Evolutionary conservation across 2,888 invertebrate species (phyloP), one percentile per base, ranked within the genome.

Genomic region (Eumacrocentrus americanus): DNA sequence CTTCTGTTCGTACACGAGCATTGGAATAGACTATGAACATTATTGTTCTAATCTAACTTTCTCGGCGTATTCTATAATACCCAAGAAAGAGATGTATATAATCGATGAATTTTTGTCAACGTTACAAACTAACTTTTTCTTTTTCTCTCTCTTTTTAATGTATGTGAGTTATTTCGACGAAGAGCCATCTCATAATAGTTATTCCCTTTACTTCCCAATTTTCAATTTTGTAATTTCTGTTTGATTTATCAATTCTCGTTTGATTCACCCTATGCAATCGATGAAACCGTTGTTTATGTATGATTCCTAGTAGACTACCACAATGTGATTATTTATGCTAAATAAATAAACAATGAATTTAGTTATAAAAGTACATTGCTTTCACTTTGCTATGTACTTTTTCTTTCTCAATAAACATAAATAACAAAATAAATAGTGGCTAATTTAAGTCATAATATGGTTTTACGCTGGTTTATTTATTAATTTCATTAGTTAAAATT

Each of bases 321-420:
- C 62, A 54, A 18, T 66, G 65, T 67, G 61, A 60, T 65, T 65
- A 67, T 70, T 67, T 66, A 68, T 69, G 67, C 62, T 67, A 61
- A 60, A 61, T 63, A 64, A 62, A 69, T 60, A 38, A 46, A 34
- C 12, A 18, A 44, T 54, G 25, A 54, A 35, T 14, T 44, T 40
- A 50, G 22, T 46, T 5, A 5, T 46, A 23, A 12, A 23, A 46
- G 3, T 46, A 3, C 3, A 46, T 23, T 12, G 20, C 4, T 16
- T 42, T 37, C 6, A 9, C 7, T 46, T 3, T 46, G n/a, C 23
- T 23, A n/a, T n/a, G n/a, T n/a, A n/a, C n/a, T n/a, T n/a, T n/a
- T n/a, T n/a, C n/a, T n/a, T n/a, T n/a, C n/a, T n/a, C n/a, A n/a
- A n/a, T n/a, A n/a, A n/a, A 22, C 44, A 44, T 7, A 40, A n/a